phyloP scores from a whole-genome alignment of 2,797 vertebrate species.

The Pampus argenteus region DNA sequence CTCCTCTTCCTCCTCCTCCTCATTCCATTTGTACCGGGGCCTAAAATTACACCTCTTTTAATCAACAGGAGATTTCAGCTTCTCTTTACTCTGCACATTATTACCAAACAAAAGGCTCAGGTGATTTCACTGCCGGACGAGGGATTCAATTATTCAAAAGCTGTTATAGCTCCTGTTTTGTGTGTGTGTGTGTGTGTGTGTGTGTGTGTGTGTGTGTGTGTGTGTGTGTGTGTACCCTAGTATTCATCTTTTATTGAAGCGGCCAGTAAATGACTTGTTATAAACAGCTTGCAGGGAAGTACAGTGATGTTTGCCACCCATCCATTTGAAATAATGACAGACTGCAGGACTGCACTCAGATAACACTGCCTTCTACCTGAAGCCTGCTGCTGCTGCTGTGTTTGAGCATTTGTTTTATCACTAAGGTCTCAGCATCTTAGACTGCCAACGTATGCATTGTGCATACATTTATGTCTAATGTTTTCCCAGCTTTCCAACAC shows the following conservation, averaged over 20 bases:
- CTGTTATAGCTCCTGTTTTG: slow-evolving; percentile 53
- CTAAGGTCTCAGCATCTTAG: background rate
- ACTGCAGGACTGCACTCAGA: slow-evolving; percentile 14
- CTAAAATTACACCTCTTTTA: slow-evolving; percentile 42
- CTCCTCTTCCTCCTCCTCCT: background rate
- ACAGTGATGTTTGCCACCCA: slow-evolving; percentile 23
- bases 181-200: no score
- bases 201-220: no score
- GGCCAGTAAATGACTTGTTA: slow-evolving; percentile 45
- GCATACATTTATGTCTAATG: slow-evolving; percentile 11
- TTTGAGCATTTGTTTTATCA: slow-evolving; percentile 7
- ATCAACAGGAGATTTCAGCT: slow-evolving; percentile 44
- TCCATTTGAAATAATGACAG: slow-evolving; percentile 36
- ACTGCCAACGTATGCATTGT: slow-evolving; percentile 11
- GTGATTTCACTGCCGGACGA: slow-evolving; percentile 29
- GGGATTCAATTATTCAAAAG: slow-evolving; percentile 67
- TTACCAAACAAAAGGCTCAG: slow-evolving; percentile 37
- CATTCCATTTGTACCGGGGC: background rate
- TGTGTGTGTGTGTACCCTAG: slow-evolving; percentile 32
- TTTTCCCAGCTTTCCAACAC: background rate
- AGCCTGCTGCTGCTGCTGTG: background rate
- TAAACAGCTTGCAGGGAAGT: slow-evolving; percentile 44
- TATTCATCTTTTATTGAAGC: slow-evolving; percentile 55
- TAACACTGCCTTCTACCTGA: slow-evolving; percentile 6
- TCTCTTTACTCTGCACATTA: slow-evolving; percentile 55